Base-by-base conservation (phyloP, 1,140 invertebrate species). In the Ericerus pela region DNA sequence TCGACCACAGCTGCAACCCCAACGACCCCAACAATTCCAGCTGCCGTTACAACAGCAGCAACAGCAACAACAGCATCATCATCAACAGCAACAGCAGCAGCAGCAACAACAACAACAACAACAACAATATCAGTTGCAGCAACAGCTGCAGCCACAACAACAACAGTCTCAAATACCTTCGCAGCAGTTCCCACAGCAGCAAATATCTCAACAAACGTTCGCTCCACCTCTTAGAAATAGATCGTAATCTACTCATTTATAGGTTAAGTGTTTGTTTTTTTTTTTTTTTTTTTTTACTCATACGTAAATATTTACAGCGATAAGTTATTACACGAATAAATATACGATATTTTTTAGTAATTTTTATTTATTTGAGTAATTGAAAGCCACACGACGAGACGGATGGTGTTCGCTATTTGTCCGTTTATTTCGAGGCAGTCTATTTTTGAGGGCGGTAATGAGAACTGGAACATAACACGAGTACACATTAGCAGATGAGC, bases 1-100 rank as follows among this genome's bases (percentile, higher is more conserved):
- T 1, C 22, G 41, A 47, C 70, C 62, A 68, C 54, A n/a, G 65
- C 68, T 31, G 68, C 72, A 60, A 47, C 61, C 67, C 2, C 67
- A 66, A 6, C 66, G 68, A 0, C 67, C 62, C 8, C 67, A 66
- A 3, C 67, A 37, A 11, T 26, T 53, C n/a, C 57, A 59, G 24
- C 55, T 51, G 14, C 53, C 37, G 11, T 55, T 57, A 22, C 62
- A 61, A 26, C 54, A 56, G 4, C 43, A 58, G 5, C 52, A 55
- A 26, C 33, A 57, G 14, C 56, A 58, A n/a, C 52, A 22, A 5
- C 59, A 59, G 14, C 56, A 57, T 8, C 55, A 57, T 1, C 58
- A 61, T 24, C 57, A 54, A 16, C 59, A 57, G 10, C 55, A 24
- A 14, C 58, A 61, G 16, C 58, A 60, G 36, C 53, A 54, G 29